Percentiles rank a stretch among this genome's conserved stretches.
phyloP scores from a whole-genome alignment of 92 coral and sea anemone genomes.

The Ricordea florida region DNA sequence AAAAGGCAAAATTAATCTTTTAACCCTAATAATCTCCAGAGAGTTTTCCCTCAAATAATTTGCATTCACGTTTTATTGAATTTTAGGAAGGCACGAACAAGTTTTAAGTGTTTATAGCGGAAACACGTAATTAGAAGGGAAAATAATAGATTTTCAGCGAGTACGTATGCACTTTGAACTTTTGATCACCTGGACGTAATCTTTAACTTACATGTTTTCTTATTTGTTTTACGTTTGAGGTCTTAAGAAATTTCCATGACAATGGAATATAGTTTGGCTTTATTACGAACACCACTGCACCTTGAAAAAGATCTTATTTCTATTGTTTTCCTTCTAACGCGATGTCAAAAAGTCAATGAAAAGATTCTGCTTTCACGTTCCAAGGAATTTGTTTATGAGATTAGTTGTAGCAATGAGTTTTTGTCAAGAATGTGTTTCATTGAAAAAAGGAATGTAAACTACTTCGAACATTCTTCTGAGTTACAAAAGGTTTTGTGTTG shows the following conservation, averaged over 20 bases:
- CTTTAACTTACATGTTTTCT: too few species aligned
- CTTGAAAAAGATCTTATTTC: not conserved
- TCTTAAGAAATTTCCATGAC: constrained; percentile 21
- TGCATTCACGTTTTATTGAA: too few species aligned
- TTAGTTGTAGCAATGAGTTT: not conserved
- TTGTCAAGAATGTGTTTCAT: not conserved
- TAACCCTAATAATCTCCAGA: too few species aligned
- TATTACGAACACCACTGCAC: not conserved
- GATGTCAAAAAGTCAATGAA: not conserved
- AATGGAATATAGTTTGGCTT: not conserved
- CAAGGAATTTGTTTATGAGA: not conserved
- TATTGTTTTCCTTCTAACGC: not conserved
- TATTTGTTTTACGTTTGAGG: constrained; percentile 1
- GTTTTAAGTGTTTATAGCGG: too few species aligned
- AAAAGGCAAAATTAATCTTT: too few species aligned
- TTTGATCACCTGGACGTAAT: too few species aligned
- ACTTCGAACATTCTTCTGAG: not conserved
- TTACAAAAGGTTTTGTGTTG: constrained; percentile 17
- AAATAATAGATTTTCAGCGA: too few species aligned
- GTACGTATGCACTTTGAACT: too few species aligned
- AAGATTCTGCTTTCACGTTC: not conserved
- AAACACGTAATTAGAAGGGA: too few species aligned
- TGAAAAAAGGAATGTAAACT: constrained; percentile 12
- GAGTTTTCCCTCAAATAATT: too few species aligned
- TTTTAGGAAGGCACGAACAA: too few species aligned